Conservation (phyloP, 2,888 invertebrate species). For the Sylvicola cinctus region DNA sequence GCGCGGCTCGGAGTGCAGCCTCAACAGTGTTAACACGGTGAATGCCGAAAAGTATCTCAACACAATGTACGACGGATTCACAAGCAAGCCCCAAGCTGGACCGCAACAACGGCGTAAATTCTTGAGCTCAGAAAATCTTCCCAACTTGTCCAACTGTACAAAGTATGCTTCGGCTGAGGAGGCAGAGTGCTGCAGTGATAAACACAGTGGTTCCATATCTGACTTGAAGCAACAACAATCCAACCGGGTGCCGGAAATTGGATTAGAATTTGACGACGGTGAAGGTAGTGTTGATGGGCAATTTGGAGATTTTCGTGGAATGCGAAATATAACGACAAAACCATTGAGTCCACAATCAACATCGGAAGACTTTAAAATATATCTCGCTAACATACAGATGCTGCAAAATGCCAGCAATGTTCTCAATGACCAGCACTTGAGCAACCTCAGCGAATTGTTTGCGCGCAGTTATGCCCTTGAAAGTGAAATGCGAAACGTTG, state of each 20-base stretch:
- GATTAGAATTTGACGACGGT: constrained; percentile 3
- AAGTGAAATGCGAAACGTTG: no score
- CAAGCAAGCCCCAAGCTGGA: constrained; percentile 5
- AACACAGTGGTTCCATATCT: constrained; percentile 20
- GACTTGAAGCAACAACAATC: constrained; percentile 19
- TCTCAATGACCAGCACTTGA: constrained; percentile 35
- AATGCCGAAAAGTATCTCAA: constrained; percentile 1
- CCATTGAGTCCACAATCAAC: constrained; percentile 42
- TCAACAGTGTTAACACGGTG: constrained; percentile 27
- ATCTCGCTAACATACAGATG: constrained; percentile 51
- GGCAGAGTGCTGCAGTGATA: constrained; percentile 1
- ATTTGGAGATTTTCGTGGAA: constrained; percentile 20
- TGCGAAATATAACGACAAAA: constrained; percentile 37
- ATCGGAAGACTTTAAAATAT: constrained; percentile 47
- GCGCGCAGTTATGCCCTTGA: constrained; percentile 30
- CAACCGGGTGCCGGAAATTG: constrained; percentile 2
- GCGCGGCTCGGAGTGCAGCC: constrained; percentile 27
- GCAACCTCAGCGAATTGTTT: constrained; percentile 34
- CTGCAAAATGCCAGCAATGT: constrained; percentile 47
- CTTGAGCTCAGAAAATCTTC: constrained; percentile 23
- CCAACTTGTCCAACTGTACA: constrained; percentile 5
- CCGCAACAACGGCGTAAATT: constrained; percentile 19
- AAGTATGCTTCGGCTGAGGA: constrained; percentile 1
- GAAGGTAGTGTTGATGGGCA: constrained; percentile 15
- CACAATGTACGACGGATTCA: constrained; percentile 1